phyloP scores from a whole-genome alignment of 2,113 vertebrate genomes.

The Noturus placidus region DNA sequence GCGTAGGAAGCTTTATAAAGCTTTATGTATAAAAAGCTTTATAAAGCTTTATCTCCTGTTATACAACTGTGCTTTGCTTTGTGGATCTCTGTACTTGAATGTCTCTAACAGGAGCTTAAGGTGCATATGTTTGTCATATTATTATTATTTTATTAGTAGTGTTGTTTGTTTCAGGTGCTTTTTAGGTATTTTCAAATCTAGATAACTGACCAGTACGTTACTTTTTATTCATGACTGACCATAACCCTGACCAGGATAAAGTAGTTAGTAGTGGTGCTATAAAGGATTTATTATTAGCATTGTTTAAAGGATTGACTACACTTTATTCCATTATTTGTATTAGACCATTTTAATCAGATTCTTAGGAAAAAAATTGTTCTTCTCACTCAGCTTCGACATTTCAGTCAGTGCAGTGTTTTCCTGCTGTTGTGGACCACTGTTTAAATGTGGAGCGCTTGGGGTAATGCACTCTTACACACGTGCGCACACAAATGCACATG shows the following conservation, averaged over 20 bases:
- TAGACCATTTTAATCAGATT: constrained; percentile 55
- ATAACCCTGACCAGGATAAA: neutral
- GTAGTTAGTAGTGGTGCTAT: neutral
- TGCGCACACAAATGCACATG: neutral
- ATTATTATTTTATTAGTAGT: neutral
- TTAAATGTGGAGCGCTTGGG: constrained; percentile 59
- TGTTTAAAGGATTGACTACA: neutral
- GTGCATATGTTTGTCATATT: neutral
- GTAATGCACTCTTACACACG: constrained; percentile 23
- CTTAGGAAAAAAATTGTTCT: constrained; percentile 54
- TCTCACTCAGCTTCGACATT: constrained; percentile 50
- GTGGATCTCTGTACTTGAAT: neutral
- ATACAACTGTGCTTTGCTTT: neutral
- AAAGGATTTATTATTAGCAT: neutral
- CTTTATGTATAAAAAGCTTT: too few species aligned
- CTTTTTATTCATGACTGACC: neutral
- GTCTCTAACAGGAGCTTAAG: neutral
- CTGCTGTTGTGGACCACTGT: constrained; percentile 59
- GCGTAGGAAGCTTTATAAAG: neutral
- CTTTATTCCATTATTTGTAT: constrained; percentile 25
- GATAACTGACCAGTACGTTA: neutral
- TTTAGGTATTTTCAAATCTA: neutral
- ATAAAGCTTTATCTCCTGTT: too few species aligned
- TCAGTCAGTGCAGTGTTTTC: constrained; percentile 58
- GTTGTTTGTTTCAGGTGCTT: neutral